Evolutionary conservation across 1,140 invertebrate genomes (phyloP).

Genomic region (Euwallacea fornicatus): DNA sequence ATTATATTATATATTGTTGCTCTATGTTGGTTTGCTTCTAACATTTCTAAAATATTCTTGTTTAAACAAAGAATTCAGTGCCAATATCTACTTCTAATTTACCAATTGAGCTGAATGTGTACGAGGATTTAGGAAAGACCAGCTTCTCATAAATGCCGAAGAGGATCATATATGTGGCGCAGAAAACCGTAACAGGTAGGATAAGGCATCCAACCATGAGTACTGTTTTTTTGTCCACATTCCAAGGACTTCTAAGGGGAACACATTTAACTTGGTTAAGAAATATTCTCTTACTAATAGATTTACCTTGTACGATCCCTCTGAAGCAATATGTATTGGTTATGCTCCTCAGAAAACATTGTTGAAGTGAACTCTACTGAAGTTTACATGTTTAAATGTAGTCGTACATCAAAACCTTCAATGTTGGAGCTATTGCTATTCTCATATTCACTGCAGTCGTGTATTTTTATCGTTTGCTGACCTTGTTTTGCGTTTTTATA

Average conservation of each 20-base stretch:
- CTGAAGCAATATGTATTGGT: constrained; percentile 32
- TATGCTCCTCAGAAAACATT: constrained; percentile 37
- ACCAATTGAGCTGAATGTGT: constrained; percentile 16
- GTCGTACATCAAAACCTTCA: too few species aligned
- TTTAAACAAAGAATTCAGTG: too few species aligned
- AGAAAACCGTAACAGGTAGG: constrained; percentile 41
- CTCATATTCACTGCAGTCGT: too few species aligned
- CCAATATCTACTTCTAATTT: background rate
- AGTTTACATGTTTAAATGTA: too few species aligned
- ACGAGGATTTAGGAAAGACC: constrained; percentile 35
- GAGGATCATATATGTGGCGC: constrained; percentile 41
- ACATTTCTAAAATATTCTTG: constrained; percentile 15
- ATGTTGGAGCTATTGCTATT: too few species aligned
- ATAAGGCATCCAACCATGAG: constrained; percentile 37
- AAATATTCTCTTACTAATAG: background rate
- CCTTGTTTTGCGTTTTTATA: too few species aligned
- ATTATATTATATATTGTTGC: constrained; percentile 36
- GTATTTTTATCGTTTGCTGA: too few species aligned
- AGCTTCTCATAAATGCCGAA: constrained; percentile 41
- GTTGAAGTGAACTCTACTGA: background rate
- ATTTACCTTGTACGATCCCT: constrained; percentile 22
- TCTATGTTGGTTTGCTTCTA: constrained; percentile 26
- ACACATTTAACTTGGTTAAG: background rate
- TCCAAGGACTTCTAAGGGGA: constrained; percentile 21
- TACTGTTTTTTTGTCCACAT: constrained; percentile 34